A percentile compares a stretch with the other conserved stretches of the same genome.
Conservation (phyloP, 2,888 invertebrate genomes). For the Polydrusus cervinus region DNA sequence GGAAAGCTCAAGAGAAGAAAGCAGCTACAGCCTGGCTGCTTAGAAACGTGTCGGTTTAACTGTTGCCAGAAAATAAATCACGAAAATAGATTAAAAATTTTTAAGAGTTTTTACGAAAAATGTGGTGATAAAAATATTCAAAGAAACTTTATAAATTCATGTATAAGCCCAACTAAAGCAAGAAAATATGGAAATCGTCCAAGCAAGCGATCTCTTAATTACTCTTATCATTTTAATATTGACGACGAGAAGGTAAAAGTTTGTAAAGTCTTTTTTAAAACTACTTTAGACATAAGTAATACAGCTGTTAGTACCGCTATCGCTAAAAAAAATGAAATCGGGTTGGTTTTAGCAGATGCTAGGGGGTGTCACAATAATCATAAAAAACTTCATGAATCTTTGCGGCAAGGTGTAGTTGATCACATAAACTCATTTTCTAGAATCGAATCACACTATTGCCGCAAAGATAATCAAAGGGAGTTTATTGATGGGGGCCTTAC, state of each 20-base stretch:
- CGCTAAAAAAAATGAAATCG: neutral
- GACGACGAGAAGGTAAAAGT: neutral
- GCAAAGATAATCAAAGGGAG: conserved; percentile 21
- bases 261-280: conserved; percentile 10
- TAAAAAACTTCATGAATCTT: conserved; percentile 10
- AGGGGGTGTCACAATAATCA: conserved; percentile 23
- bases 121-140: conserved; percentile 1
- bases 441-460: conserved; percentile 22
- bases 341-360: neutral
- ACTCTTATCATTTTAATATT: neutral
- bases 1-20: neutral
- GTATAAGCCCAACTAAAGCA: neutral
- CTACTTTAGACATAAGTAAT: neutral
- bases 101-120: neutral
- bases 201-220: neutral
- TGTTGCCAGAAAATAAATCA: conserved; percentile 6
- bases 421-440: conserved; percentile 28
- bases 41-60: neutral
- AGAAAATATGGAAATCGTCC: neutral
- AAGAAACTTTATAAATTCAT: conserved; percentile 1
- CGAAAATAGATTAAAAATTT: neutral
- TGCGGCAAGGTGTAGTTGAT: conserved; percentile 15
- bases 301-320: neutral
- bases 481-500: conserved; percentile 29
- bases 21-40: neutral